phyloP scores from a whole-genome alignment of 1,140 invertebrate genomes.

The Pseudomyrmex pallidus region DNA sequence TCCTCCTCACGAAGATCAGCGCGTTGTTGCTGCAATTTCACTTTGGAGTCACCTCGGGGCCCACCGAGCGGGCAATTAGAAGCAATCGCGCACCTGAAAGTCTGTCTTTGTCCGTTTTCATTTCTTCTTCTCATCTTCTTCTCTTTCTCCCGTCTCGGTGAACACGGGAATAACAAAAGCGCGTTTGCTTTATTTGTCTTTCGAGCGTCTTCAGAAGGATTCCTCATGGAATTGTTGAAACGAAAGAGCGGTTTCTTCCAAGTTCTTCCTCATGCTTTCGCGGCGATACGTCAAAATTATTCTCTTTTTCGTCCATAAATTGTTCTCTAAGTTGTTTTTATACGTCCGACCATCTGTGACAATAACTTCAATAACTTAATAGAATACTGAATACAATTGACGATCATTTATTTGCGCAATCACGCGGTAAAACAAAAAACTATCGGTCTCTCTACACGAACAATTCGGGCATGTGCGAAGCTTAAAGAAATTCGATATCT shows the following conservation, averaged over 20 bases:
- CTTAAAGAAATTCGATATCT: slow-evolving; percentile 16
- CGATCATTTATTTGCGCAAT: too few relatives aligned
- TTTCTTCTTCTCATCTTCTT: not conserved
- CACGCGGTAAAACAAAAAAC: too few relatives aligned
- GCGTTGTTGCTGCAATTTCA: slow-evolving; percentile 67
- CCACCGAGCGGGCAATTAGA: slow-evolving; percentile 72
- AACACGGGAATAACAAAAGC: slow-evolving; percentile 11
- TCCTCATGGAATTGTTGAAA: not conserved
- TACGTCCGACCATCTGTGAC: too few relatives aligned
- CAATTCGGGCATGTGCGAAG: not conserved
- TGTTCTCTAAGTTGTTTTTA: too few relatives aligned
- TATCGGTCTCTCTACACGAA: not conserved
- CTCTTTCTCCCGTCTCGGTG: slow-evolving; percentile 34
- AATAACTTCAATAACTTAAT: too few relatives aligned
- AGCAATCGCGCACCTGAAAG: slow-evolving; percentile 74
- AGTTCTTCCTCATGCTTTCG: too few relatives aligned
- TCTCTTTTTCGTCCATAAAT: too few relatives aligned
- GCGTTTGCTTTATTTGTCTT: slow-evolving; percentile 50
- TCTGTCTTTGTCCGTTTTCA: not conserved
- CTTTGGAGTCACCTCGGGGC: slow-evolving; percentile 65
- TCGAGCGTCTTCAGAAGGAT: slow-evolving; percentile 24
- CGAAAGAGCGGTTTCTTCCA: not conserved
- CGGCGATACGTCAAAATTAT: not conserved
- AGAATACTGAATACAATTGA: too few relatives aligned
- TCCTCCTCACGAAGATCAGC: slow-evolving; percentile 10